Evolutionary conservation across 2,113 vertebrate genomes (phyloP), one percentile per base, ranked within the genome.

Genomic region (Tricholaema leucomelas): DNA sequence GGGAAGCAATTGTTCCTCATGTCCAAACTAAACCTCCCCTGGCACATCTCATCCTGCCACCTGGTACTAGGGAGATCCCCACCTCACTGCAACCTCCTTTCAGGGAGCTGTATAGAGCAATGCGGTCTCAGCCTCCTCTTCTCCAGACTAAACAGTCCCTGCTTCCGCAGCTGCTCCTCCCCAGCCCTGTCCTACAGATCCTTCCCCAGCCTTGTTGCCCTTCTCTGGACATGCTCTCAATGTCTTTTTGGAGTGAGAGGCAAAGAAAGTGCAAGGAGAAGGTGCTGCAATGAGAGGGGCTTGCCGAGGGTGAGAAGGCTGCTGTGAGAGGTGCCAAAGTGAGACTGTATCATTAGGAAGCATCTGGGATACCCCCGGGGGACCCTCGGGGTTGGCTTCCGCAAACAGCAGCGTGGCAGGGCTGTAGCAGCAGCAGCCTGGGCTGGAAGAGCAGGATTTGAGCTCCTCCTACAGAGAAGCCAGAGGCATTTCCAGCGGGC

Each of bases 381-480:
- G 36, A 31, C 23, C 18, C 48, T 21, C 5, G 1, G 52, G 13
- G 12, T 42, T 64, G 4, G 31, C 40, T 78, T 50, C 33, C 0
- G 9, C 36, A n/a, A 36, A 3, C 25, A 4, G 75, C 20, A 28
- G 38, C 2, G 6, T 3, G 61, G n/a, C 33, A 11, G 66, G 31
- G 84, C 71, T 52, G 18, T 30, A 73, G 31, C 42, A 82, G 31
- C 48, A 3, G 6, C 63, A 63, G 12, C 30, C 50, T 21, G 40
- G 6, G 9, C 46, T 18, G 40, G 30, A 66, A 91, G n/a, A 79
- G 84, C 36, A 35, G 91, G 25, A 75, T 9, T 90, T 1, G 89
- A 91, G 94, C 94, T 91, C 94, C 89, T 87, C 84, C 87, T 88
- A 52, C 64, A 61, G 81, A 85, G 56, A 7, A 65, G 59, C 2